phyloP scores from a whole-genome alignment of 2,113 vertebrate species.

The Podarcis cretensis region DNA sequence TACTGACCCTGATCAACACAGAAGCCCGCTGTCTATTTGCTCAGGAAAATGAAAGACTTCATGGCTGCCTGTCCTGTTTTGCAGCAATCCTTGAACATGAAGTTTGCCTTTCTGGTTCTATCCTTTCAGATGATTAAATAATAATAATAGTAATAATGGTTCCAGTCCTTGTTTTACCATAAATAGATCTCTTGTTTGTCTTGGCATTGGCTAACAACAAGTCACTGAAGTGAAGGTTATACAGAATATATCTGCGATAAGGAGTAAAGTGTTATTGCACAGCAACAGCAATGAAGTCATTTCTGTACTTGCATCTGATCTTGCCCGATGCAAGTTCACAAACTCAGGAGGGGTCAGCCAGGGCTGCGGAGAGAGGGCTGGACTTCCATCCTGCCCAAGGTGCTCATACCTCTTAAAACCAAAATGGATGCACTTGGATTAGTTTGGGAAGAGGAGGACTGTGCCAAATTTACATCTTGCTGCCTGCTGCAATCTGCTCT shows the following conservation, averaged over 20 bases:
- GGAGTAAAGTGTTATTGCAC: neutral
- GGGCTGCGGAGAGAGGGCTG: neutral
- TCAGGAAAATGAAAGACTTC: neutral
- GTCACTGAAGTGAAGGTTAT: conserved; percentile 7
- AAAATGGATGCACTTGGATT: neutral
- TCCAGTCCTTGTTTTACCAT: conserved; percentile 7
- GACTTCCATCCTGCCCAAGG: neutral
- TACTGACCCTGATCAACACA: neutral
- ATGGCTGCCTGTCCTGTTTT: neutral
- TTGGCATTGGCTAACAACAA: neutral
- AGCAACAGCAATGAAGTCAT: neutral
- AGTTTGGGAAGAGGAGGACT: neutral
- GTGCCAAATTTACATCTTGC: neutral
- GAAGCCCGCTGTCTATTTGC: neutral
- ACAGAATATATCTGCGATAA: neutral
- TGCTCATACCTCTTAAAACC: neutral
- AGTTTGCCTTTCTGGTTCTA: neutral
- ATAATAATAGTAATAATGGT: neutral
- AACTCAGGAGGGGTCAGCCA: neutral
- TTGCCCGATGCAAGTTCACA: neutral
- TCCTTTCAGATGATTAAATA: neutral
- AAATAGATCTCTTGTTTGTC: conserved; percentile 5
- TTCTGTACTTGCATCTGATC: neutral
- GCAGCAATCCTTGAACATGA: neutral
- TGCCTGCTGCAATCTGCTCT: neutral